These are phyloP conservation scores for Drepana falcataria DNA, from an alignment of 2,888 invertebrate genomes.

Conservation along the genomic window DNA sequence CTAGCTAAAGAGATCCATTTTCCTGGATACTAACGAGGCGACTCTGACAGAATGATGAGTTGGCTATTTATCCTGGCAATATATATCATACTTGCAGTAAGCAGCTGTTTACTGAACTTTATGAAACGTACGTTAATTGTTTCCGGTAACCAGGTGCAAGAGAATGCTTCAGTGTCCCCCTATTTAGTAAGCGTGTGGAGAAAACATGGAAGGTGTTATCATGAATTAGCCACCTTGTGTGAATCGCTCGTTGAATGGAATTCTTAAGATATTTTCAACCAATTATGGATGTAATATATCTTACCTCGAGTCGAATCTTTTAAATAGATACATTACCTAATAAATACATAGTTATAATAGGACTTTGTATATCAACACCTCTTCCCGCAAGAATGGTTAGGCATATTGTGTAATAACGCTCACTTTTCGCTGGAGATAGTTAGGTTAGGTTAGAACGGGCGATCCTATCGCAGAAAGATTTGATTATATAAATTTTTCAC, in stretches of 20 bases:
- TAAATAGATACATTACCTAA: too few species aligned
- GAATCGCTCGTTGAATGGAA: constrained; percentile 2
- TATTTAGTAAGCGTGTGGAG: constrained; percentile 26
- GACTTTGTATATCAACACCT: too few species aligned
- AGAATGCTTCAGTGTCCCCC: constrained; percentile 18
- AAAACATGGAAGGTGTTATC: constrained; percentile 17
- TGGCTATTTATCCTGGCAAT: too few species aligned
- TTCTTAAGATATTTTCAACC: neutral
- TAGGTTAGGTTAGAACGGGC: too few species aligned
- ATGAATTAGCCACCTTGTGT: neutral
- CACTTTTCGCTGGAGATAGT: too few species aligned
- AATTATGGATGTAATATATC: neutral
- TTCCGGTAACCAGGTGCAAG: constrained; percentile 5
- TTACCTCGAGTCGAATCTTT: too few species aligned
- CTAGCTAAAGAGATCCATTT: constrained; percentile 13
- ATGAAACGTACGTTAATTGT: neutral
- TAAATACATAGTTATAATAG: too few species aligned
- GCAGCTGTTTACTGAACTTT: neutral
- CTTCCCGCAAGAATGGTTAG: too few species aligned
- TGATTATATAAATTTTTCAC: too few species aligned
- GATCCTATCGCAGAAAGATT: too few species aligned
- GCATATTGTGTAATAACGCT: too few species aligned
- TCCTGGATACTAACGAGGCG: neutral
- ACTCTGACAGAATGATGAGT: neutral
- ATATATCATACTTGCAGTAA: neutral